These are phyloP conservation scores for Helleia helle DNA, from an alignment of 2,888 invertebrate species.

Conservation along the genomic window DNA sequence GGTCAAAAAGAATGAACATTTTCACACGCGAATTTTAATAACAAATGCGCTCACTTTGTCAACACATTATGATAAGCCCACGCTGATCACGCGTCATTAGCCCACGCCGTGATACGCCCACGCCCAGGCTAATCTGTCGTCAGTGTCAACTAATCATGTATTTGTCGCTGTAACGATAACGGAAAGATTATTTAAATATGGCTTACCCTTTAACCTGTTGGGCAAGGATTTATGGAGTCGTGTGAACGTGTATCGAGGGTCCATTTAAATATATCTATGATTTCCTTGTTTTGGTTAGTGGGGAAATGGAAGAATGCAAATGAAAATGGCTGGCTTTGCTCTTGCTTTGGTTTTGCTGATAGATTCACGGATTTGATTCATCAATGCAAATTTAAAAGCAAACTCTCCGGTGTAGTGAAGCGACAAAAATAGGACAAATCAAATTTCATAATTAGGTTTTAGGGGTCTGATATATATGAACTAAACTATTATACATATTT, in stretches of 20 bases:
- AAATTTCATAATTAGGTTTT: too few species aligned
- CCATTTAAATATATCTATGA: too few species aligned
- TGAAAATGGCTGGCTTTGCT: neutral
- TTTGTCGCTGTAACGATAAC: slow-evolving; percentile 22
- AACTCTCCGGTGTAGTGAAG: too few species aligned
- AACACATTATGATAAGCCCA: neutral
- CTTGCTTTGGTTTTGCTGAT: too few species aligned
- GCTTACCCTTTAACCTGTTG: slow-evolving; percentile 8
- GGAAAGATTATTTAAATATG: slow-evolving; percentile 16
- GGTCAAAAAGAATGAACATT: too few species aligned
- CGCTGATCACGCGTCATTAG: slow-evolving; percentile 5
- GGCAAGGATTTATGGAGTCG: neutral
- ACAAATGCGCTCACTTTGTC: too few species aligned
- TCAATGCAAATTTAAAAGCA: too few species aligned
- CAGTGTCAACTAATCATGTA: slow-evolving; percentile 24
- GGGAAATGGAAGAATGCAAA: neutral
- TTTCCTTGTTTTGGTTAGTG: neutral
- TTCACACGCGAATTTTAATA: too few species aligned
- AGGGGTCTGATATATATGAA: too few species aligned
- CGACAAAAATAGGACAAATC: too few species aligned
- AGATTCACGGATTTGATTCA: too few species aligned
- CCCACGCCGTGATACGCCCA: slow-evolving; percentile 14
- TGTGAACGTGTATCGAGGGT: slow-evolving; percentile 1
- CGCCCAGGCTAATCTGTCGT: slow-evolving; percentile 22
- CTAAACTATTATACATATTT: too few species aligned